Evolutionary conservation across 2,797 vertebrate species (phyloP), one percentile per base, ranked within the genome.

Genomic region (Schizothorax lantsangensis): DNA sequence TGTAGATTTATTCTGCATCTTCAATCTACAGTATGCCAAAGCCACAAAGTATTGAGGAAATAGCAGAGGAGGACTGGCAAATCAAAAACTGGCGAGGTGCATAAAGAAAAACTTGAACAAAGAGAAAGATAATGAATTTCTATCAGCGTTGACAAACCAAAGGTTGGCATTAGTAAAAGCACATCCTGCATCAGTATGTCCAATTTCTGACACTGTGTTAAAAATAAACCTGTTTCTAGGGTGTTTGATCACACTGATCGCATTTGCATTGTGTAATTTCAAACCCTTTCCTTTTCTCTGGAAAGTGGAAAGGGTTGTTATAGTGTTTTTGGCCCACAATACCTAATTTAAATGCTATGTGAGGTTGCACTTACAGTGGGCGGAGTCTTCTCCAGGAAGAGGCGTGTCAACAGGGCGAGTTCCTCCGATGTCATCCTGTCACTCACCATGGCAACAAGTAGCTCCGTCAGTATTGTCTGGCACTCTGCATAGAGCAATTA

Each of bases 391-490:
- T 98, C 98, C 94, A 99, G 93, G 95, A 99, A 99, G 91, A 97
- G 93, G 86, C 96, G 96, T 87, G 99, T 94, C 92, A 99, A 93
- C 88, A 98, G 96, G 85, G 95, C 94, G 85, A 99, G 93, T 77
- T 99, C 98, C 92, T 99, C 98, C 4, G 98, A 96, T 88, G 95
- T 97, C 38, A 96, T 97, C 90, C 92, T 96, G 91, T 96, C 95
- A 91, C 96, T 97, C 96, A 98, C 97, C 96, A 99, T 95, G 91
- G 96, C 96, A 88, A 99, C 97, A 86, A 99, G 93, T 79, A 99
- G 95, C 90, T 99, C 97, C 92, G 99, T 94, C 83, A 99, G 91
- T 75, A 97, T 94, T 73, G 91, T 90, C 93, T 99, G 98, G 91
- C 97, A 99, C 81, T 94, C 98, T 99, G 91, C 49, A 71, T 14